Conservation (phyloP, 2,797 vertebrate genomes). For the Enteromius argenteus region DNA sequence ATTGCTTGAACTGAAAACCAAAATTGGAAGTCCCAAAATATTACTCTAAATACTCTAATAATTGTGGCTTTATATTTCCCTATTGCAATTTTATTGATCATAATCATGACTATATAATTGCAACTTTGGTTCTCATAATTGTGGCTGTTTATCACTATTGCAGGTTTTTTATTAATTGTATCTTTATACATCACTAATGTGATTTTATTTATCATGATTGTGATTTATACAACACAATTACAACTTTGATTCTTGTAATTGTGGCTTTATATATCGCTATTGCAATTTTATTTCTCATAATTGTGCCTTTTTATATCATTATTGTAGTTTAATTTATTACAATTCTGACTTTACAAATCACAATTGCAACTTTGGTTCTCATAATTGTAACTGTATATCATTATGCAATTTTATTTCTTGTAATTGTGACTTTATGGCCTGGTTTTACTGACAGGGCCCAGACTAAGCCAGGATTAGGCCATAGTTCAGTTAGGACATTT, state of each 20-base stretch:
- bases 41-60: too few relatives aligned
- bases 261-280: neutral
- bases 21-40: neutral
- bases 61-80: too few relatives aligned
- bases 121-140: neutral
- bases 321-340: neutral
- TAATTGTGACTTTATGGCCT: too few relatives aligned
- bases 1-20: neutral
- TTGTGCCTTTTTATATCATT: neutral
- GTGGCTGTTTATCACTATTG: neutral
- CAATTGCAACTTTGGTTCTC: neutral
- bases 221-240: neutral
- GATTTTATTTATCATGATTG: too few relatives aligned
- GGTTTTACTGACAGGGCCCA: too few relatives aligned
- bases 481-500: too few relatives aligned
- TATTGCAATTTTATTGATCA: too few relatives aligned
- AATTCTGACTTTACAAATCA: neutral
- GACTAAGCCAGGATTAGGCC: too few relatives aligned
- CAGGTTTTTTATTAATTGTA: neutral
- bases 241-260: neutral
- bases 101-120: neutral
- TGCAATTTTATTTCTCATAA: neutral
- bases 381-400: neutral
- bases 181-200: too few relatives aligned
- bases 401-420: too few relatives aligned